Evolutionary conservation across 2,888 invertebrate species (phyloP), one percentile per base, ranked within the genome.

Genomic region (Seladonia tumulorum): DNA sequence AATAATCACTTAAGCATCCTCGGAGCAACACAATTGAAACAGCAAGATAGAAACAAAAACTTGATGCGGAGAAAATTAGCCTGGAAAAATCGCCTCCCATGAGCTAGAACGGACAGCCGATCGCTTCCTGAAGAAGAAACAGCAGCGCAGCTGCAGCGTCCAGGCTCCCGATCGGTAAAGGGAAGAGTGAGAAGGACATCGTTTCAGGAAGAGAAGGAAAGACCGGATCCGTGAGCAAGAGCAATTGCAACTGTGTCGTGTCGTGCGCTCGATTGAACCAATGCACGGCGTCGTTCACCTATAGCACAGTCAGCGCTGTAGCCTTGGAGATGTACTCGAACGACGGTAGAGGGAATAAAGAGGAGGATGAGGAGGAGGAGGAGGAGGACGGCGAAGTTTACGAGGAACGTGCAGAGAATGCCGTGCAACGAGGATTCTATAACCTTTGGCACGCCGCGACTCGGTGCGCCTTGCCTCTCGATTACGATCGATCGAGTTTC

Each of bases 211-310:
- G 80, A 53, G 82, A 77, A 81, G 82, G 82, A 70, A 78, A 75
- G 86, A 80, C 86, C 76, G 90, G 91, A 89, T 92, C 92, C 91
- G 91, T 88, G 90, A 91, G 91, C 86, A 72, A 83, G 83, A 80
- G 91, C 88, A 91, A 92, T 93, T 91, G 93, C 92, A 90, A 91
- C 90, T 89, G 92, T 89, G 91, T 92, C 90, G 83, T 82, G 83
- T 87, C 84, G 85, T 77, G 87, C 83, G 86, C 86, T 86, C 83
- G 88, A 88, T 88, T 86, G 88, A 87, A 79, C 86, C 76, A 81
- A 82, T 68, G 74, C 81, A 85, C 84, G 86, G 88, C 86, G 85
- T 83, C 35, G 76, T 70, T 87, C 78, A 79, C 82, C 82, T 87
- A 87, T 85, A 81, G 80, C 83, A 79, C 77, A 81, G 83, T 76